These are phyloP conservation scores for Pelobates cultripes DNA, from an alignment of 2,797 vertebrate species.

Conservation along the genomic window DNA sequence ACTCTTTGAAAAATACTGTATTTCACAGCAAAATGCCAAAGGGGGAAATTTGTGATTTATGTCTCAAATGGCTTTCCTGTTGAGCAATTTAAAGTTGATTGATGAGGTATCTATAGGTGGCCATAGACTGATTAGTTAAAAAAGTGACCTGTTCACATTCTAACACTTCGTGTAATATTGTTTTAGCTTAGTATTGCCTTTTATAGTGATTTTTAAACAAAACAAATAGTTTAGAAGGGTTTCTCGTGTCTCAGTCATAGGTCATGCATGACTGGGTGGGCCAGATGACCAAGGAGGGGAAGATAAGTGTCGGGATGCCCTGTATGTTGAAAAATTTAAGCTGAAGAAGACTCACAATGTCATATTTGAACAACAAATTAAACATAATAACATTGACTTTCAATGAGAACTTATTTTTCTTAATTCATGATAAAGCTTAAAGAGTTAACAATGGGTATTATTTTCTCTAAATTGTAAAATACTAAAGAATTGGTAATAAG, in stretches of 20 bases:
- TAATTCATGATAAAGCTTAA: too few relatives aligned
- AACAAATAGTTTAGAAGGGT: not conserved
- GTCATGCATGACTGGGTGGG: not conserved
- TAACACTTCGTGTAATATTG: not conserved
- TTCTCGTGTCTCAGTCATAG: not conserved
- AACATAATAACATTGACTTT: too few relatives aligned
- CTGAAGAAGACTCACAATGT: not conserved
- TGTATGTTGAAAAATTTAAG: not conserved
- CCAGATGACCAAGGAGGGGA: not conserved
- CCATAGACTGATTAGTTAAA: not conserved
- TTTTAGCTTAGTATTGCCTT: not conserved
- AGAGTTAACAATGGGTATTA: too few relatives aligned
- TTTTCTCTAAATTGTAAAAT: too few relatives aligned
- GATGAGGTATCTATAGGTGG: not conserved
- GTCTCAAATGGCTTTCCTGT: not conserved
- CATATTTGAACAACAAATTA: not conserved
- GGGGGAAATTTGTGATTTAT: not conserved
- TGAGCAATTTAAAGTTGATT: not conserved
- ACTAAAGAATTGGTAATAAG: too few relatives aligned
- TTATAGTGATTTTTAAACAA: not conserved
- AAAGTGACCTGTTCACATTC: slow-evolving; percentile 4
- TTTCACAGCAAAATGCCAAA: not conserved
- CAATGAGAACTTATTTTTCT: too few relatives aligned
- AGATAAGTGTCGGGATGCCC: not conserved
- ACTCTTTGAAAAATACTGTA: not conserved